Evolutionary conservation across 2,888 invertebrate species (phyloP).

Genomic region (Oscheius sp.): DNA sequence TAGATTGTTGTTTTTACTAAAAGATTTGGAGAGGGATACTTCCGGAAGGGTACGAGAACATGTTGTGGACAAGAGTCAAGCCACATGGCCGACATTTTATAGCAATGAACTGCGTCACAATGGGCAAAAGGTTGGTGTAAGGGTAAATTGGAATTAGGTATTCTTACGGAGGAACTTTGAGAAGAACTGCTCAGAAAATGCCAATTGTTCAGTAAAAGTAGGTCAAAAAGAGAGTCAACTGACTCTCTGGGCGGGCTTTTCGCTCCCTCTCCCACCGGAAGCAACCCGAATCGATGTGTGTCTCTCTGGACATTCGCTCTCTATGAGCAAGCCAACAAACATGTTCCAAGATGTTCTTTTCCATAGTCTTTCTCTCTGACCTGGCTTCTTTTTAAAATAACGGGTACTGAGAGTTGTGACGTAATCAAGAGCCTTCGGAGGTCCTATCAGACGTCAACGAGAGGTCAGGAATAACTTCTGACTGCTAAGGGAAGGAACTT

Average conservation of each 20-base stretch:
- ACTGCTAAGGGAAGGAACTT: not conserved
- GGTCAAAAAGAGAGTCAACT: conserved; percentile 10
- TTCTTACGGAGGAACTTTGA: conserved; percentile 4
- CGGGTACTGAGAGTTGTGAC: not conserved
- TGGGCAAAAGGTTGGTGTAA: no score
- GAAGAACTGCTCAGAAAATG: not conserved
- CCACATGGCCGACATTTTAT: not conserved
- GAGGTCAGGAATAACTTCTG: conserved; percentile 9
- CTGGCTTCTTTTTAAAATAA: not conserved
- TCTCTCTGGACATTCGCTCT: conserved; percentile 8
- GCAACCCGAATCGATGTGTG: conserved; percentile 24
- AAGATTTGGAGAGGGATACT: no score
- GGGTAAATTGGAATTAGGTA: not conserved
- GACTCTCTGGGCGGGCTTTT: not conserved
- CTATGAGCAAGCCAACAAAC: not conserved
- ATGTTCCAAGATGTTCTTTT: not conserved
- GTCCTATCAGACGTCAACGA: conserved; percentile 5
- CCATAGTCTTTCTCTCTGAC: not conserved
- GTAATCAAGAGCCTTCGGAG: not conserved
- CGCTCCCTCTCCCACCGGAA: conserved; percentile 6
- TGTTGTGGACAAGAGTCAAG: not conserved
- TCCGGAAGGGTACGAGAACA: no score
- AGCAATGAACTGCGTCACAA: conserved; percentile 8
- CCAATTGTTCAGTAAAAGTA: not conserved
- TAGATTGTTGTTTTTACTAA: not conserved